These are phyloP conservation scores for Pygocentrus nattereri DNA, from an alignment of 2,797 vertebrate species.

Conservation along the genomic window DNA sequence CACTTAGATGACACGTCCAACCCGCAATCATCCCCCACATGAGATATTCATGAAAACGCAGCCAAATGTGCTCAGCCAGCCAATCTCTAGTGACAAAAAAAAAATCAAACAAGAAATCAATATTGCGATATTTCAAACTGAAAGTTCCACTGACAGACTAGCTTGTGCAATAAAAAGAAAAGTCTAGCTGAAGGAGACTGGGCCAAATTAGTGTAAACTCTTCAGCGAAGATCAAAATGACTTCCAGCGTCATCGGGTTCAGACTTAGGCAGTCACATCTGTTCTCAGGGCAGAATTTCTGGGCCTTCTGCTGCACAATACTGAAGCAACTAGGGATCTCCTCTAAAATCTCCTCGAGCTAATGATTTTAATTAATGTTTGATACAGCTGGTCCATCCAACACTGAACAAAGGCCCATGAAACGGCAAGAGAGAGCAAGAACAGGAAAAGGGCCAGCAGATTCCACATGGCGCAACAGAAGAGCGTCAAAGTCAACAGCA, in stretches of 20 bases:
- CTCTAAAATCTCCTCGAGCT: slow-evolving; percentile 37
- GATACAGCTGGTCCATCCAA: slow-evolving; percentile 52
- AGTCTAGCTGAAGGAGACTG: background rate
- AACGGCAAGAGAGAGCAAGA: slow-evolving; percentile 38
- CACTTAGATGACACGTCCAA: slow-evolving; percentile 59
- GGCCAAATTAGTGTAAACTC: background rate
- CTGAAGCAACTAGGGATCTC: slow-evolving; percentile 36
- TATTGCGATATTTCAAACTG: slow-evolving; percentile 17
- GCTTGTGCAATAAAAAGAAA: background rate
- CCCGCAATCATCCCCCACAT: slow-evolving; percentile 71
- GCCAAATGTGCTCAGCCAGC: slow-evolving; percentile 52
- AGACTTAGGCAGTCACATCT: slow-evolving; percentile 28
- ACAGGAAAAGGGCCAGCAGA: slow-evolving; percentile 64
- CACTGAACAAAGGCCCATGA: slow-evolving; percentile 41
- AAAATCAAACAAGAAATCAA: slow-evolving; percentile 29
- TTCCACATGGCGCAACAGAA: slow-evolving; percentile 82
- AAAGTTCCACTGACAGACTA: slow-evolving; percentile 23
- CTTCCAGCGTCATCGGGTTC: slow-evolving; percentile 17
- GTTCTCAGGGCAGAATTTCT: slow-evolving; percentile 18
- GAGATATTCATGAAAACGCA: slow-evolving; percentile 57
- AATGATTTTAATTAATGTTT: slow-evolving; percentile 47
- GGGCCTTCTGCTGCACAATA: slow-evolving; percentile 30
- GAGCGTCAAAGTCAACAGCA: slow-evolving; percentile 79
- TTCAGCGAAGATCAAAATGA: background rate
- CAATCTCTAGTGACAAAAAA: slow-evolving; percentile 42